Evolutionary conservation across 53 echinoderm and acorn worm genomes (phyloP).

Genomic region (Actinopyga echinites): DNA sequence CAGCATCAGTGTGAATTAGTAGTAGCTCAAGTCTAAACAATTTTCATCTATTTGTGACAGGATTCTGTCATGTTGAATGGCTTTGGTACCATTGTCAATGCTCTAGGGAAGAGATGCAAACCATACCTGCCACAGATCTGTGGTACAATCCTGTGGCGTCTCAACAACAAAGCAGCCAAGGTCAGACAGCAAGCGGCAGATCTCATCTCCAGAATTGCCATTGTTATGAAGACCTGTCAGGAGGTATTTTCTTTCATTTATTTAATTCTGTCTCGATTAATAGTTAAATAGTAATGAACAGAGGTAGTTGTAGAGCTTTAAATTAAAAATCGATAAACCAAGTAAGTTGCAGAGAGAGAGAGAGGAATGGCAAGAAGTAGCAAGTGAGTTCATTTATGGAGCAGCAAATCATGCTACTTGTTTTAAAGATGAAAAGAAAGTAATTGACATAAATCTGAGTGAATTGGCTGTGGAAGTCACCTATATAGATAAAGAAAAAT

Average conservation of each 20-base stretch:
- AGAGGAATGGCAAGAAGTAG: too few relatives aligned
- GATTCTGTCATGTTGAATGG: constrained; percentile 99
- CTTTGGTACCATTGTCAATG: constrained; percentile 96
- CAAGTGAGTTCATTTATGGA: too few relatives aligned
- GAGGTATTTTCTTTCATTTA: constrained; percentile 61
- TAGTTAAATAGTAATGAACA: not conserved
- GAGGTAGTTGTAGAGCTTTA: too few relatives aligned
- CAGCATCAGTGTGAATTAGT: not conserved
- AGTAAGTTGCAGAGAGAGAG: too few relatives aligned
- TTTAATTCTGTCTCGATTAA: not conserved
- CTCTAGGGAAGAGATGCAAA: constrained; percentile 93
- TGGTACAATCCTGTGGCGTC: constrained; percentile 98
- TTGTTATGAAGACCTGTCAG: constrained; percentile 99
- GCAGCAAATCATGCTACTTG: too few relatives aligned
- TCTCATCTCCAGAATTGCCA: constrained; percentile 99
- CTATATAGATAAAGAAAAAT: too few relatives aligned
- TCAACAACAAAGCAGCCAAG: constrained; percentile 99
- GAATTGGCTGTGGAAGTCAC: too few relatives aligned
- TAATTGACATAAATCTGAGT: too few relatives aligned
- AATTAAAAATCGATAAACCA: too few relatives aligned
- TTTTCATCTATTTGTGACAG: constrained; percentile 35
- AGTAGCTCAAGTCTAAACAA: not conserved
- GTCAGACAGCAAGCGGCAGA: constrained; percentile 99
- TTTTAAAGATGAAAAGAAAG: too few relatives aligned
- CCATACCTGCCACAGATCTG: constrained; percentile 99